Evolutionary conservation across 2,113 vertebrate genomes (phyloP).

Genomic region (Polyodon spathula): DNA sequence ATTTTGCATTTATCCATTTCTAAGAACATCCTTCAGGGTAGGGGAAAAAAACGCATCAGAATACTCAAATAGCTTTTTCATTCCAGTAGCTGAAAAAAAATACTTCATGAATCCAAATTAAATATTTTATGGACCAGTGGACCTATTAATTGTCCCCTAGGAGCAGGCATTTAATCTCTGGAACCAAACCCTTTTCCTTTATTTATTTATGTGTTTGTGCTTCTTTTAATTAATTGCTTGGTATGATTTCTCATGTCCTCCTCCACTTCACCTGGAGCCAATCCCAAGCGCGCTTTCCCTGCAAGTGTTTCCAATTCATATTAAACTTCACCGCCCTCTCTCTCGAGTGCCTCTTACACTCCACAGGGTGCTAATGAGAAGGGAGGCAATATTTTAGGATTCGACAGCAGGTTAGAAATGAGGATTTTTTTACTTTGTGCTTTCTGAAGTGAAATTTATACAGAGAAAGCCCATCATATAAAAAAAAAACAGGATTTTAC

Average conservation of each 20-base stretch:
- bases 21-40: no score
- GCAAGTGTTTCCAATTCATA: neutral
- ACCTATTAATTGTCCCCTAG: constrained; percentile 82
- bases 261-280: constrained; percentile 43
- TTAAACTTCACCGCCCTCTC: neutral
- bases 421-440: no score
- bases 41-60: no score
- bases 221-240: constrained; percentile 11
- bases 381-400: neutral
- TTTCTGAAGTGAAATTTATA: no score
- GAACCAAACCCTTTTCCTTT: constrained; percentile 58
- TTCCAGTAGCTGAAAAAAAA: neutral
- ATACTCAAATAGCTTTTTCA: neutral
- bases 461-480: no score
- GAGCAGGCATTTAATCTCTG: constrained; percentile 67
- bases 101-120: constrained; percentile 62
- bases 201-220: constrained; percentile 28
- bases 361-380: neutral
- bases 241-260: constrained; percentile 23
- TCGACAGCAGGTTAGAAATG: no score
- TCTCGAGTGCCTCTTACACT: neutral
- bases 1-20: no score
- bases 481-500: no score
- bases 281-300: constrained; percentile 16
- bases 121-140: constrained; percentile 82